A percentile compares a stretch with the other conserved stretches of the same genome.
phyloP scores from a whole-genome alignment of 1,140 invertebrate species.

The Aphis gossypii region DNA sequence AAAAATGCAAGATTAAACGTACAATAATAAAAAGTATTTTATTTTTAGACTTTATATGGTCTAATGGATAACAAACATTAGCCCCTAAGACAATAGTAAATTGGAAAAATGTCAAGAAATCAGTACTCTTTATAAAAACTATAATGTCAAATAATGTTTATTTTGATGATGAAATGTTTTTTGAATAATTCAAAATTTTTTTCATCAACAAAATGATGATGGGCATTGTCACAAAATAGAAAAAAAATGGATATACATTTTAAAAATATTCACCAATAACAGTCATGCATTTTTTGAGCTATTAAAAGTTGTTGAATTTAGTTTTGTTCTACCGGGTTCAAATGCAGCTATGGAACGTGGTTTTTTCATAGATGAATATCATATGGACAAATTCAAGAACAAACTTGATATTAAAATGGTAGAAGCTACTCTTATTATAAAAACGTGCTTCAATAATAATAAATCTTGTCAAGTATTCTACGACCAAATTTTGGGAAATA shows the following conservation, averaged over 20 bases:
- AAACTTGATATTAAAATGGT: conserved; percentile 7
- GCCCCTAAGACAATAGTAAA: no score
- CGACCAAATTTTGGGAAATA: background rate
- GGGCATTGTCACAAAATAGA: no score
- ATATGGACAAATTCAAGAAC: background rate
- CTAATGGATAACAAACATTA: no score
- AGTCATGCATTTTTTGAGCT: background rate
- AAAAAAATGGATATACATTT: no score
- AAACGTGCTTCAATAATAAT: background rate
- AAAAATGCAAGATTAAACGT: no score
- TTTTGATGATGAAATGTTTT: no score
- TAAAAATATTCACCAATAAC: background rate
- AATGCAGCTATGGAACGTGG: conserved; percentile 9
- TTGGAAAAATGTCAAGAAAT: background rate
- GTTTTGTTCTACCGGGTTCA: conserved; percentile 7
- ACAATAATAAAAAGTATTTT: no score
- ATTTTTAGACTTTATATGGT: no score
- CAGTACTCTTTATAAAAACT: no score
- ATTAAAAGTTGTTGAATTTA: conserved; percentile 4
- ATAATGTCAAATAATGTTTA: no score
- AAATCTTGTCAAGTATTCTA: conserved; percentile 14
- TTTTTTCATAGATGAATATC: background rate
- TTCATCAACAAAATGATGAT: no score
- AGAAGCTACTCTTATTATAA: conserved; percentile 20
- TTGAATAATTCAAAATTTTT: no score